Conservation (phyloP, 1,140 invertebrate species). For the Trichonephila clavata region DNA sequence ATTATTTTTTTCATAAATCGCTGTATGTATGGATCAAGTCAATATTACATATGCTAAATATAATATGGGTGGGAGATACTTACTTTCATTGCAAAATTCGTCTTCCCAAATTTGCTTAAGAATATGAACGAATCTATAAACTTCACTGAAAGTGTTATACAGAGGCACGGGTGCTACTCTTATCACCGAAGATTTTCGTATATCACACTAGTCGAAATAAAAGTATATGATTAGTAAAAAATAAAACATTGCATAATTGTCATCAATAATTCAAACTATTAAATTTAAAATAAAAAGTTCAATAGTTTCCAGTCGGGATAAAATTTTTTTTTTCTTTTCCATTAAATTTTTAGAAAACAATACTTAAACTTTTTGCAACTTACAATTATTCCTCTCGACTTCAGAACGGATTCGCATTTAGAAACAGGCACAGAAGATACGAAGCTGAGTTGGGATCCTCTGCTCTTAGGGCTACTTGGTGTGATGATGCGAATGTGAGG, state of each 20-base stretch:
- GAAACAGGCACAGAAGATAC: slow-evolving; percentile 81
- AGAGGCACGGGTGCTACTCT: slow-evolving; percentile 83
- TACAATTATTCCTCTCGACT: slow-evolving; percentile 83
- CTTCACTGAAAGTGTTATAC: slow-evolving; percentile 84
- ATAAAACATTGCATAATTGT: background rate
- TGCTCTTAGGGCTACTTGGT: slow-evolving; percentile 82
- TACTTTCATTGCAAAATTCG: background rate
- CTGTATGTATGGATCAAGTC: too few relatives aligned
- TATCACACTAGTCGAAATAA: slow-evolving; percentile 82
- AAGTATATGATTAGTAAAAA: background rate
- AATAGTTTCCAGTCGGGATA: too few relatives aligned
- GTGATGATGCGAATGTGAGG: slow-evolving; percentile 82
- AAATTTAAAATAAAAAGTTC: background rate
- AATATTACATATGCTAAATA: too few relatives aligned
- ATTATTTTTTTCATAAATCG: too few relatives aligned
- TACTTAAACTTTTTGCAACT: slow-evolving; percentile 77
- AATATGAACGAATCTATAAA: slow-evolving; percentile 80
- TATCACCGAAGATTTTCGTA: slow-evolving; percentile 83
- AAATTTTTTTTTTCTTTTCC: background rate
- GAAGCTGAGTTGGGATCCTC: slow-evolving; percentile 84
- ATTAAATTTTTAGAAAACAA: too few relatives aligned
- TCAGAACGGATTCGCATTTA: slow-evolving; percentile 82
- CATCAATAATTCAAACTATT: background rate
- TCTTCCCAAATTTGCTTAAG: slow-evolving; percentile 76
- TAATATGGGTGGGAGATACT: background rate